Conservation (phyloP, 2,888 invertebrate genomes). For the Acanthococcus lagerstroemiae region DNA sequence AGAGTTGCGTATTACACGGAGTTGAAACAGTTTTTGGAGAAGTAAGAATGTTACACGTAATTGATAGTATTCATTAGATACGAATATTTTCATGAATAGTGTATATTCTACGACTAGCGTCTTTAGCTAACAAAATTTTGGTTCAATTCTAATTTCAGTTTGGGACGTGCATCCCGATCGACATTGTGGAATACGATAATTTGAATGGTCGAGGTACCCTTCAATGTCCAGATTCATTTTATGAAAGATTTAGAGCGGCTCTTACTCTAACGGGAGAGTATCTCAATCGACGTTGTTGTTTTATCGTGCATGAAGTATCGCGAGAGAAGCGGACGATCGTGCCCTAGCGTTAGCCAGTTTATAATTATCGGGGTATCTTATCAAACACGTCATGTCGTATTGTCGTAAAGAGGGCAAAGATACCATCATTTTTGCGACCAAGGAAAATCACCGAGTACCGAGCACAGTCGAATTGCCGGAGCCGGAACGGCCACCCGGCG, state of each 20-base stretch:
- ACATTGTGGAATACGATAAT: conserved; percentile 50
- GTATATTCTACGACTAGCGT: not conserved
- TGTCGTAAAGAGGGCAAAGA: conserved; percentile 56
- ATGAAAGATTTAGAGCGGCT: conserved; percentile 50
- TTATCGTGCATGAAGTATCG: conserved; percentile 47
- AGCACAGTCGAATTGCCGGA: conserved; percentile 60
- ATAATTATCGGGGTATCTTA: not conserved
- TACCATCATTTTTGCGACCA: conserved; percentile 68
- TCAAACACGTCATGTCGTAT: conserved; percentile 37
- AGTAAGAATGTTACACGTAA: too few species aligned
- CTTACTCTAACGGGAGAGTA: conserved; percentile 47
- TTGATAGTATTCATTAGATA: too few species aligned
- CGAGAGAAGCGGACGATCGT: conserved; percentile 41
- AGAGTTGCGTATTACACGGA: conserved; percentile 9
- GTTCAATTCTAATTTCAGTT: too few species aligned
- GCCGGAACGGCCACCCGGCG: conserved; percentile 64
- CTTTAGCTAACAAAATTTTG: not conserved
- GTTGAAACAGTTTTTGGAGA: conserved; percentile 16
- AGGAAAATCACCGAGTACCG: conserved; percentile 65
- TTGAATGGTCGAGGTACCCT: conserved; percentile 46
- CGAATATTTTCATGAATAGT: not conserved
- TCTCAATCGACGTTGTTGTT: conserved; percentile 47
- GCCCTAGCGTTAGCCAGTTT: conserved; percentile 31
- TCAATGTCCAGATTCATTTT: conserved; percentile 47
- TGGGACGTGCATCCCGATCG: conserved; percentile 47